phyloP scores from a whole-genome alignment of 2,888 invertebrate genomes.

The Plagodis pulveraria region DNA sequence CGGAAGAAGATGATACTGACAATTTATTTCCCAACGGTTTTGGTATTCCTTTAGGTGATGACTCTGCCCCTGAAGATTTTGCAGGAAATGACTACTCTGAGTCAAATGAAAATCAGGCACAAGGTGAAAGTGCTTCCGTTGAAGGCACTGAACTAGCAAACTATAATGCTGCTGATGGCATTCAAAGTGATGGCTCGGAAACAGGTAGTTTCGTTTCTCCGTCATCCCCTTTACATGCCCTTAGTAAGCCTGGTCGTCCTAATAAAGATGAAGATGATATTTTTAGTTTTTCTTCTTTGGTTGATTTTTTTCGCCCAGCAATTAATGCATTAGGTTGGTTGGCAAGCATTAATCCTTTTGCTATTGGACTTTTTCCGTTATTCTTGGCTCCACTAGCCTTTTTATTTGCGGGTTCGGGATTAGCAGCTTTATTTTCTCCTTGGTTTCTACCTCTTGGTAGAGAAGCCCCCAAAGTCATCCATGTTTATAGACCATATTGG shows the following conservation, averaged over 20 bases:
- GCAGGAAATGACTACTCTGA: slow-evolving; percentile 61
- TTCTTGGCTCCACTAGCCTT: slow-evolving; percentile 87
- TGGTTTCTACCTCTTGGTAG: slow-evolving; percentile 84
- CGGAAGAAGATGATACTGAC: slow-evolving; percentile 65
- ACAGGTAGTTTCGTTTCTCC: slow-evolving; percentile 52
- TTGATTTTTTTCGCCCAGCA: slow-evolving; percentile 79
- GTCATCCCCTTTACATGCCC: slow-evolving; percentile 56
- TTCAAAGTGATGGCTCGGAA: slow-evolving; percentile 57
- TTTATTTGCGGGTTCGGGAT: slow-evolving; percentile 86
- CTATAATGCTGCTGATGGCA: slow-evolving; percentile 64
- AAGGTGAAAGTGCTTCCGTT: slow-evolving; percentile 65
- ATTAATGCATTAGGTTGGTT: slow-evolving; percentile 80
- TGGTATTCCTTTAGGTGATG: slow-evolving; percentile 64
- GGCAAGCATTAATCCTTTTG: slow-evolving; percentile 84
- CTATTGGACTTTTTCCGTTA: slow-evolving; percentile 85
- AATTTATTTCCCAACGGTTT: slow-evolving; percentile 64
- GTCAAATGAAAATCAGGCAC: slow-evolving; percentile 52
- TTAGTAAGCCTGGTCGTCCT: slow-evolving; percentile 59
- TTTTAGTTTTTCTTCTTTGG: slow-evolving; percentile 75
- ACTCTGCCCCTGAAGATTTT: slow-evolving; percentile 61
- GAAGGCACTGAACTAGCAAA: slow-evolving; percentile 66
- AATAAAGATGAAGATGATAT: slow-evolving; percentile 73
- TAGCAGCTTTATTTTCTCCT: slow-evolving; percentile 86
- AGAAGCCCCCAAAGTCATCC: slow-evolving; percentile 68
- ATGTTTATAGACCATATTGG: slow-evolving; percentile 80